phyloP scores from a whole-genome alignment of 1,140 invertebrate species.

The Anastrepha obliqua region DNA sequence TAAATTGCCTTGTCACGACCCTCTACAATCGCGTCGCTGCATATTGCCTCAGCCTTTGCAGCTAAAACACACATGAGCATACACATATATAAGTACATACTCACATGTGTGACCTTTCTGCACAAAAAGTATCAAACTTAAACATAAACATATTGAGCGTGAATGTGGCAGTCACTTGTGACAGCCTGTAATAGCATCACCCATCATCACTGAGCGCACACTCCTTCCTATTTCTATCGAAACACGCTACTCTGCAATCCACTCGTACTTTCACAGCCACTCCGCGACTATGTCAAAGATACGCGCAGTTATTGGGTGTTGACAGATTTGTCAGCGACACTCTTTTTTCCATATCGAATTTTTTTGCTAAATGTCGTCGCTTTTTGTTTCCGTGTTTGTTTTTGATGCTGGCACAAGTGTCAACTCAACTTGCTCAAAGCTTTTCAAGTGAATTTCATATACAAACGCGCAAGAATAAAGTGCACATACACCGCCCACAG shows the following conservation, averaged over 20 bases:
- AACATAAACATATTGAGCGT: constrained; percentile 41
- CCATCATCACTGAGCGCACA: background rate
- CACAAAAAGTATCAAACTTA: background rate
- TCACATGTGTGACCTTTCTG: background rate
- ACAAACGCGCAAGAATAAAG: background rate
- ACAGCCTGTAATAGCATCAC: constrained; percentile 4
- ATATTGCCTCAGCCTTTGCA: background rate
- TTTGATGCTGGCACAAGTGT: background rate
- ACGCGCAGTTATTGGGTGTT: constrained; percentile 41
- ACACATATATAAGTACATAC: background rate
- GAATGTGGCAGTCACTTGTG: constrained; percentile 30
- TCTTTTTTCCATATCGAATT: constrained; percentile 5
- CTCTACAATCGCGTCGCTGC: constrained; percentile 6
- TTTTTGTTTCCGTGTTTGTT: background rate
- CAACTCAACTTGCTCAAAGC: constrained; percentile 36
- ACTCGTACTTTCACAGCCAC: background rate
- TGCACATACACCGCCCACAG: background rate
- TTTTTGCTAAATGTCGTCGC: background rate
- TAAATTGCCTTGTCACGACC: constrained; percentile 49
- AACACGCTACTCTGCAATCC: too few species aligned
- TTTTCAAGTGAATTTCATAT: constrained; percentile 19
- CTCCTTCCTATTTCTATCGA: background rate
- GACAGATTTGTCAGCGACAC: constrained; percentile 45
- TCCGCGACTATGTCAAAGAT: background rate
- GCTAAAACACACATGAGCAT: background rate